Conservation (phyloP, 2,888 invertebrate species). For the Cenopis cana region DNA sequence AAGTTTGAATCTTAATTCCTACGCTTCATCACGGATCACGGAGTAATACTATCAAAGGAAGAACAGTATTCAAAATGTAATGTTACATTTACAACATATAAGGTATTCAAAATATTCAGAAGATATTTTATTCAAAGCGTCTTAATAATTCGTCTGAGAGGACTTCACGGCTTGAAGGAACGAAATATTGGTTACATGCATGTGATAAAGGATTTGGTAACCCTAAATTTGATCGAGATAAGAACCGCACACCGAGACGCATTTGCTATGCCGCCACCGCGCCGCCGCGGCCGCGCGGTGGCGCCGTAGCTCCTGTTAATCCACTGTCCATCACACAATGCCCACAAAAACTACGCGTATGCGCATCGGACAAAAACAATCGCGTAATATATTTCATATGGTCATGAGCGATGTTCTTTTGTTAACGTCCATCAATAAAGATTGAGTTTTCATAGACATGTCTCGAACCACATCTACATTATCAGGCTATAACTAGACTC, state of each 20-base stretch:
- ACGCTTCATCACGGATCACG: no score
- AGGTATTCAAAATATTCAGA: no score
- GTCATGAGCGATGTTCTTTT: conserved; percentile 16
- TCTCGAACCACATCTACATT: background rate
- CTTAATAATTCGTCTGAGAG: no score
- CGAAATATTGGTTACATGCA: background rate
- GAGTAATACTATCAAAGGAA: background rate
- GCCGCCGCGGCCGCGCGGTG: conserved; percentile 61
- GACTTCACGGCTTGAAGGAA: background rate
- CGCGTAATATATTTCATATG: conserved; percentile 46
- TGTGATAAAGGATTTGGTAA: background rate
- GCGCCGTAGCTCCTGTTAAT: conserved; percentile 80
- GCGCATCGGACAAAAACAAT: conserved; percentile 58
- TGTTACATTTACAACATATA: no score
- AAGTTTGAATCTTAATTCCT: no score
- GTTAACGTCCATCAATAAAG: conserved; percentile 17
- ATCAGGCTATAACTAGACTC: conserved; percentile 10
- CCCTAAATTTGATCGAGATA: conserved; percentile 28
- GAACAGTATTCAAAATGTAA: background rate
- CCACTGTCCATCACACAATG: conserved; percentile 75
- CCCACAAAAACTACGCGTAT: conserved; percentile 62
- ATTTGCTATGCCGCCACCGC: conserved; percentile 73
- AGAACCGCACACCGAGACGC: conserved; percentile 63
- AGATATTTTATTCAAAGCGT: no score
- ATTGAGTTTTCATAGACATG: conserved; percentile 22